Evolutionary conservation across 2,888 invertebrate genomes (phyloP).

Genomic region (Carabus problematicus): DNA sequence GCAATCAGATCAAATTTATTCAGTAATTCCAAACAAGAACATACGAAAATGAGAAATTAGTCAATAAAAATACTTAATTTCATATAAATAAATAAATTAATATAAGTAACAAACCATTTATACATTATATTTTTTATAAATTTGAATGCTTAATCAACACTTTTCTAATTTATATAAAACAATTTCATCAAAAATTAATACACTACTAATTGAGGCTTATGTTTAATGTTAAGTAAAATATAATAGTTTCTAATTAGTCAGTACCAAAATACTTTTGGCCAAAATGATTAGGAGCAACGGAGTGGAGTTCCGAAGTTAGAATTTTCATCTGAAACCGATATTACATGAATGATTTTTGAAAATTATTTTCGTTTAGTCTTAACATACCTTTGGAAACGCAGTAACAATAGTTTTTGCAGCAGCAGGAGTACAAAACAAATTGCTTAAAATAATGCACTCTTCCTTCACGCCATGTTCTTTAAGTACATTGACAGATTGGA

Average conservation of each 20-base stretch:
- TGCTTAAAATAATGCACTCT: constrained; percentile 94
- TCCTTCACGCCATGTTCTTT: constrained; percentile 94
- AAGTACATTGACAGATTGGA: constrained; percentile 90
- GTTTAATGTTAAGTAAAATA: background rate
- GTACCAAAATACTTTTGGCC: constrained; percentile 99
- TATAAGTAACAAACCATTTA: too few species aligned
- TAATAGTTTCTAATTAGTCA: constrained; percentile 65
- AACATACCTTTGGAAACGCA: constrained; percentile 75
- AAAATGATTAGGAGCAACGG: constrained; percentile 96
- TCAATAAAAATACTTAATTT: too few species aligned
- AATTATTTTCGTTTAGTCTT: constrained; percentile 27
- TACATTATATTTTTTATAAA: too few species aligned
- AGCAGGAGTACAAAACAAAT: constrained; percentile 94
- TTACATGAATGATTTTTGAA: constrained; percentile 35
- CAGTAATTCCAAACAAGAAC: too few species aligned
- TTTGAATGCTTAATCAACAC: too few species aligned
- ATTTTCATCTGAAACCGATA: constrained; percentile 78
- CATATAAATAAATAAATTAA: too few species aligned
- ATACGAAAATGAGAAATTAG: too few species aligned
- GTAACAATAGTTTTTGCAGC: constrained; percentile 85
- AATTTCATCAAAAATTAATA: too few species aligned
- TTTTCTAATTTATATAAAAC: too few species aligned
- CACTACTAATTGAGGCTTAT: too few species aligned
- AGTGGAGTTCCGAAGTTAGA: constrained; percentile 93
- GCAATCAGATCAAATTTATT: too few species aligned